Base-by-base conservation (phyloP, 2,113 vertebrate genomes). In the Gallinago undulata region DNA sequence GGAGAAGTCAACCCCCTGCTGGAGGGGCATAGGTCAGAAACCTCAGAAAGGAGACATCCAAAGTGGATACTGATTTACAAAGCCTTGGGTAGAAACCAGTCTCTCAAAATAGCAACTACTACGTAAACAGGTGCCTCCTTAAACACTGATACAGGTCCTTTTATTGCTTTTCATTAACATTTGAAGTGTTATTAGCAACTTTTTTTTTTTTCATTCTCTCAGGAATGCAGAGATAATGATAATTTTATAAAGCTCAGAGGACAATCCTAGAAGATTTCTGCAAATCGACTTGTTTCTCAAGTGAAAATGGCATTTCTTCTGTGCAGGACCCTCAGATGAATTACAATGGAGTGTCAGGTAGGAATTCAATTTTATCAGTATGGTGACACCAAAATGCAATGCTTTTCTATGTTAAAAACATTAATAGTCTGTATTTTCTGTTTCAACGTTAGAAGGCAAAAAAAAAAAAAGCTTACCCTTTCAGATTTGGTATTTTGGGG, bases 271-370 rank as follows among this genome's bases (percentile, higher is more conserved):
- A 13, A 47, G 53, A 47, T 25, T 75, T 79, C 24, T 72, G n/a
- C 25, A 82, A 70, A 69, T 37, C 23, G 41, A 53, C 14, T 78
- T 56, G 6, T 41, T 84, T 74, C 19, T 74, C 37, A 82, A 67
- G 12, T 14, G 7, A 64, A 94, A 73, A 75, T 30, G 8, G 19
- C 5, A 25, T 60, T 81, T 86, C 25, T 59, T 33, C 39, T 30
- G 8, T 51, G 24, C 27, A 78, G 23, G 22, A 7, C 0, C 2
- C 16, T 39, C 2, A 1, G n/a, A 28, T 47, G 30, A 74, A n/a
- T 67, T 55, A 17, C 43, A 92, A 9, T 2, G 13, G 21, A 73
- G 13, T 13, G 7, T 64, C 45, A 73, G 77, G 87, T 56, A 51
- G 35, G 39, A 74, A n/a, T 39, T 60, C 8, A 68, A 28, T 7